phyloP scores from a whole-genome alignment of 2,113 vertebrate genomes.

The Halichoeres trimaculatus region DNA sequence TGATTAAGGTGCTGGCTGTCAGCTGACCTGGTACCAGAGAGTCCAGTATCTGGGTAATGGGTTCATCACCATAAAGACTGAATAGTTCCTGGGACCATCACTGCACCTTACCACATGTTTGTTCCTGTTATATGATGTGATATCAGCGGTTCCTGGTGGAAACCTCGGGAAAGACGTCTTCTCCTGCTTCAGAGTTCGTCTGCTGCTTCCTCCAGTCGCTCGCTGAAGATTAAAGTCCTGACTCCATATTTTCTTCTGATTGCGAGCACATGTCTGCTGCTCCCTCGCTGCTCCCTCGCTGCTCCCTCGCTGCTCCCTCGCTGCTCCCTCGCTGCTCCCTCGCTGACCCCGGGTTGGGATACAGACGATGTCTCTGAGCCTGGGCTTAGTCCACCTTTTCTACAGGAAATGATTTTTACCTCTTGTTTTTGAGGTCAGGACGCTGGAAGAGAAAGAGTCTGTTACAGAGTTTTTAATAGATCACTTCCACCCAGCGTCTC shows the following conservation, averaged over 20 bases:
- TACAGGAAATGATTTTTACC: slow-evolving; percentile 42
- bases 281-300: slow-evolving; percentile 50
- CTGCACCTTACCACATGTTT: too few relatives aligned
- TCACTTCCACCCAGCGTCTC: slow-evolving; percentile 18
- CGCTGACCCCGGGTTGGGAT: slow-evolving; percentile 47
- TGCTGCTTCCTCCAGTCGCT: slow-evolving; percentile 7
- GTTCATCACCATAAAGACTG: too few relatives aligned
- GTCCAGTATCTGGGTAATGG: too few relatives aligned
- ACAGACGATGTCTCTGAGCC: slow-evolving; percentile 40
- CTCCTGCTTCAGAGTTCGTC: slow-evolving; percentile 9
- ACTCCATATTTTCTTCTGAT: slow-evolving; percentile 62
- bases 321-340: slow-evolving; percentile 38
- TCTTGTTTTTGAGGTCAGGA: slow-evolving; percentile 17
- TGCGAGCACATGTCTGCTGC: slow-evolving; percentile 51
- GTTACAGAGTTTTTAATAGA: slow-evolving; percentile 16
- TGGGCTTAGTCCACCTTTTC: slow-evolving; percentile 22
- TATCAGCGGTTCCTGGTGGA: too few relatives aligned
- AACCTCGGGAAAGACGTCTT: slow-evolving; percentile 26
- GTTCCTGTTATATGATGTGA: too few relatives aligned
- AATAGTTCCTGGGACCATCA: too few relatives aligned
- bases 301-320: slow-evolving; percentile 54
- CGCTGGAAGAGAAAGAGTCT: slow-evolving; percentile 1
- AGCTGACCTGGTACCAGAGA: too few relatives aligned
- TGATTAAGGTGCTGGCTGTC: too few relatives aligned
- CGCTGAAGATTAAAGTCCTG: slow-evolving; percentile 39